Base-by-base conservation (phyloP, 1,140 invertebrate species). In the Brachionus manjavacas region DNA sequence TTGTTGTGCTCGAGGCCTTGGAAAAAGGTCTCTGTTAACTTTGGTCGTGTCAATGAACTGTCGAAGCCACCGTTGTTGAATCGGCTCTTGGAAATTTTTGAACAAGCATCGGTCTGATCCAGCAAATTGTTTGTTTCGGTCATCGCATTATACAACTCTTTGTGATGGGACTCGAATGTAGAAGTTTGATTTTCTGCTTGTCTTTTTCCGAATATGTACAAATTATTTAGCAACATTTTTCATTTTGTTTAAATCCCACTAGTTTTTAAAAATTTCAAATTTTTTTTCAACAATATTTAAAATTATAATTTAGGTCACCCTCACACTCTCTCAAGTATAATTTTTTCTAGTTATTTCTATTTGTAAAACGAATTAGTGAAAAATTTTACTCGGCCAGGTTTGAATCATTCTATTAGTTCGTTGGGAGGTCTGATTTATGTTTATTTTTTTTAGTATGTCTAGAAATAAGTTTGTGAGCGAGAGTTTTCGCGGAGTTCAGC, bases 251-350 rank as follows among this genome's bases (percentile, higher is more conserved):
- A 31, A 68, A 68, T 31, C 25, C 31, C 66, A 68, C 28, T 41
- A 11, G 31, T 72, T 72, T n/a, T 72, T 72, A 20, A 39, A 72
- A 72, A 39, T 72, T 39, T 39, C 68, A 39, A 39, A 39, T 39
- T 39, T 72, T 72, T 72, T 72, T 72, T 72, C 28, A 39, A 39
- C 8, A 72, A 55, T 55, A 55, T 55, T 55, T 55, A 39, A 72
- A 72, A 72, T 72, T 72, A 72, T 72, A 72, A 72, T 72, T 72
- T 43, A 72, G 68, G 68, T 72, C 68, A 72, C 68, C n/a, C 68
- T 72, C 35, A 72, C 68, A 41, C 16, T 72, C 11, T 16, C 9
- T n/a, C 4, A 20, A n/a, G 16, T 20, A 72, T 23, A 43, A 16
- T 39, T 39, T 72, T 23, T 41, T 11, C 39, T 41, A 41, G 31